These are phyloP conservation scores for Chirona hameri DNA, from an alignment of 2,888 invertebrate genomes.

Conservation along the genomic window DNA sequence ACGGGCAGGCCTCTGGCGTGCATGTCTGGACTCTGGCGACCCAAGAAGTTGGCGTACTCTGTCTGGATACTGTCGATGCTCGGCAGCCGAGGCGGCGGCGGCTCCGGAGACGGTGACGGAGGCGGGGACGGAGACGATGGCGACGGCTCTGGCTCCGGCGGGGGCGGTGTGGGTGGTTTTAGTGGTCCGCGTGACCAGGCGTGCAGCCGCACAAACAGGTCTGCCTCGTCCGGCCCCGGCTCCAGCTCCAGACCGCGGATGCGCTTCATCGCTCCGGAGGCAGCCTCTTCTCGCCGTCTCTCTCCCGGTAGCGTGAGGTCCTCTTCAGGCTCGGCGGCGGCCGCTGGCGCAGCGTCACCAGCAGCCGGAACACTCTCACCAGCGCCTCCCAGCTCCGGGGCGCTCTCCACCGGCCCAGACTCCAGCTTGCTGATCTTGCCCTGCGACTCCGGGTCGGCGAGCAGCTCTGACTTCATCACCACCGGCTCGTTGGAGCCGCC, in stretches of 20 bases:
- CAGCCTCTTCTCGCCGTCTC: neutral
- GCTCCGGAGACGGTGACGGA: neutral
- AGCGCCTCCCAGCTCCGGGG: constrained; percentile 23
- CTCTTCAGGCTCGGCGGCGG: constrained; percentile 3
- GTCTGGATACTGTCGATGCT: constrained; percentile 23
- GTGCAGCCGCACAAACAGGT: neutral
- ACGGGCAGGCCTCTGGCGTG: constrained; percentile 1
- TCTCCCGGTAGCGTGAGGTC: neutral
- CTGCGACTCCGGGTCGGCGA: constrained; percentile 10
- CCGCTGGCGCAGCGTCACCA: constrained; percentile 30
- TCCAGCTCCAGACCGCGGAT: neutral
- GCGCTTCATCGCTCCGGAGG: constrained; percentile 27
- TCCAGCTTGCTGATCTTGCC: constrained; percentile 35
- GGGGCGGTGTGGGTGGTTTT: neutral
- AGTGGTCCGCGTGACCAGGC: neutral
- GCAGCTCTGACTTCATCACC: neutral
- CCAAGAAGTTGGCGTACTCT: constrained; percentile 9
- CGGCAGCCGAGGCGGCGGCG: neutral
- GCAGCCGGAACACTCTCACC: constrained; percentile 29
- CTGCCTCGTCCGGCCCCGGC: neutral
- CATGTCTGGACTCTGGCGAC: constrained; percentile 3
- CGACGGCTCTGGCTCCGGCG: neutral
- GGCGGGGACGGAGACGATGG: neutral
- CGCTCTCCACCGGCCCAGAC: constrained; percentile 27
- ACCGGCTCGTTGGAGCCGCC: neutral